phyloP scores from a whole-genome alignment of 92 coral and sea anemone genomes.

The Micromussa lordhowensis region DNA sequence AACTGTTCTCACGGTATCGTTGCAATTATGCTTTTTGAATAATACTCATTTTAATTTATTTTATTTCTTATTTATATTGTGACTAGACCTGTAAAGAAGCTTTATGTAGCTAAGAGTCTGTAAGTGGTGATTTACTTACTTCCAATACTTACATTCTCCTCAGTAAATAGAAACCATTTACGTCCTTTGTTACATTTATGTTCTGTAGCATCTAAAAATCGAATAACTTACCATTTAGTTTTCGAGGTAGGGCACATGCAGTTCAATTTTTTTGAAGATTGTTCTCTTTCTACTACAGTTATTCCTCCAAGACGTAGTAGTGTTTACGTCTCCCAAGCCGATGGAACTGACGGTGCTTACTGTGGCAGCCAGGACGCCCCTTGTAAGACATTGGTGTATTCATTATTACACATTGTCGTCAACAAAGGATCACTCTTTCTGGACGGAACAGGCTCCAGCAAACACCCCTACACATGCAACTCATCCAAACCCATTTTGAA shows the following conservation, averaged over 20 bases:
- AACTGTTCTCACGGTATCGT: not conserved
- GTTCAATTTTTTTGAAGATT: not conserved
- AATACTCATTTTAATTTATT: too few species aligned
- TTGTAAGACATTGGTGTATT: not conserved
- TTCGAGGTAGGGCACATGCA: too few species aligned
- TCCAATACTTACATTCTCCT: too few species aligned
- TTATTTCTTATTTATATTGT: too few species aligned
- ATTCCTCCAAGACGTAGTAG: not conserved
- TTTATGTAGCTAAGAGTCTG: too few species aligned
- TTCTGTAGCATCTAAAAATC: too few species aligned
- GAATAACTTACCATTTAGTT: too few species aligned
- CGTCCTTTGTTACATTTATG: too few species aligned
- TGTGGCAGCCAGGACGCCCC: not conserved
- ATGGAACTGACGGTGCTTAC: not conserved
- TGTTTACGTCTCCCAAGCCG: slow-evolving; percentile 2
- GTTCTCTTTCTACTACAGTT: not conserved
- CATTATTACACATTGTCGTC: not conserved
- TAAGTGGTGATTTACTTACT: too few species aligned
- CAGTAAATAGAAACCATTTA: too few species aligned
- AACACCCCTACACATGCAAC: not conserved
- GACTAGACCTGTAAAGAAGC: too few species aligned
- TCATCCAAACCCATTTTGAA: not conserved
- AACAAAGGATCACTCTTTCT: not conserved
- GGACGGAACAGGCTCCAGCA: slow-evolving; percentile 8
- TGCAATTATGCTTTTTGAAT: too few species aligned